phyloP scores from a whole-genome alignment of 23 tunicate genomes.

The Corella eumyota region DNA sequence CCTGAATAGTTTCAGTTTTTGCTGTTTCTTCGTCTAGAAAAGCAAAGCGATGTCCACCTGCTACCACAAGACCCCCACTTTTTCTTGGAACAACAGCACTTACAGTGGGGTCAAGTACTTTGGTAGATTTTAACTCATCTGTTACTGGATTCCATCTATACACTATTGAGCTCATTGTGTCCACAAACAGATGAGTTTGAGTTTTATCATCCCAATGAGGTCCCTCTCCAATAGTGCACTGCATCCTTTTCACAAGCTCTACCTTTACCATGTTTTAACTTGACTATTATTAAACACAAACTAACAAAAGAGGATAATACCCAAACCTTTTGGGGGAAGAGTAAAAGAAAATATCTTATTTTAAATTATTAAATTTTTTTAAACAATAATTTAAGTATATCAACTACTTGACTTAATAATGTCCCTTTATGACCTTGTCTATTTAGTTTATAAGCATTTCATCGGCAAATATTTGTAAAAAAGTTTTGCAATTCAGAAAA shows the following conservation, averaged over 20 bases:
- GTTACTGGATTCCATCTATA: constrained; percentile 28
- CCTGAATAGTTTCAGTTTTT: constrained; percentile 25
- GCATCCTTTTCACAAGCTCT: constrained; percentile 9
- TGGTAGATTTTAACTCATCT: not conserved
- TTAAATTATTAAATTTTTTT: too few species aligned
- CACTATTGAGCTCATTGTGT: constrained; percentile 23
- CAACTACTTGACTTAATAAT: too few species aligned
- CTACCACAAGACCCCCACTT: constrained; percentile 69
- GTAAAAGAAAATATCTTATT: too few species aligned
- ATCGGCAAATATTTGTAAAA: too few species aligned
- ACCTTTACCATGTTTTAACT: too few species aligned
- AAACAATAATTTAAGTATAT: too few species aligned
- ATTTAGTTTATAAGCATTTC: too few species aligned
- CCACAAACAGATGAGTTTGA: constrained; percentile 53
- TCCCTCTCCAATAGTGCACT: constrained; percentile 60
- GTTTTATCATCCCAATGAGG: constrained; percentile 84
- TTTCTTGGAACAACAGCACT: constrained; percentile 82
- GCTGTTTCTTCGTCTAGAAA: constrained; percentile 55
- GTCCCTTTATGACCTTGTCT: too few species aligned
- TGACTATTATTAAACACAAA: too few species aligned
- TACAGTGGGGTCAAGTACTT: constrained; percentile 27
- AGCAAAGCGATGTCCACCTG: constrained; percentile 62
- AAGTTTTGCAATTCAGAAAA: too few species aligned
- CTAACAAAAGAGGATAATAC: too few species aligned
- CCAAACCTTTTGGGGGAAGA: too few species aligned